Conservation (phyloP, 2,797 vertebrate genomes). For the Liasis olivaceus region DNA sequence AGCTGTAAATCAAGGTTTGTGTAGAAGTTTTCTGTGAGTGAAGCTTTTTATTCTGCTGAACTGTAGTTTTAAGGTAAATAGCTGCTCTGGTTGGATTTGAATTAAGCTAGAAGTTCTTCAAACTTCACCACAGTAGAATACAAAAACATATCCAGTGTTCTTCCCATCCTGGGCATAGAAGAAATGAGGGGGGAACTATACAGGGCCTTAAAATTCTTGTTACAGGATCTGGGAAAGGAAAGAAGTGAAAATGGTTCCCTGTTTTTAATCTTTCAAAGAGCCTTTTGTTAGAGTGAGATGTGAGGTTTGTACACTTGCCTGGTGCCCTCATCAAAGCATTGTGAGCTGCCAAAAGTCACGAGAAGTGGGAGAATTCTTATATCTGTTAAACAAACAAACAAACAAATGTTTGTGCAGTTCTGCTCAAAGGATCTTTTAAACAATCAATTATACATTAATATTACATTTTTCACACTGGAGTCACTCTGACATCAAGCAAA, state of each 20-base stretch:
- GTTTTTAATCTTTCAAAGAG: neutral
- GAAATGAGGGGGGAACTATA: neutral
- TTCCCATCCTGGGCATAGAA: neutral
- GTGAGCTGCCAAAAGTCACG: neutral
- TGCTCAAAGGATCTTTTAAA: too few relatives aligned
- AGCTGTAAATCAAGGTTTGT: neutral
- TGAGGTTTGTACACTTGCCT: neutral
- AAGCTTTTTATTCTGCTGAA: neutral
- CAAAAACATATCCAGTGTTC: neutral
- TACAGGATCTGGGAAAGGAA: neutral
- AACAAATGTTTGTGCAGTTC: too few relatives aligned
- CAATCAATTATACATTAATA: too few relatives aligned
- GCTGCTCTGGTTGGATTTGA: neutral
- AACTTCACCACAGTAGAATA: neutral
- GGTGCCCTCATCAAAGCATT: neutral
- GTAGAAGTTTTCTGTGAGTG: neutral
- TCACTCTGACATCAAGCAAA: neutral
- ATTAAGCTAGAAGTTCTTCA: neutral
- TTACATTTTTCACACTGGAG: neutral
- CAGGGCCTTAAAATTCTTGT: neutral
- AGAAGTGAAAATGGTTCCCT: neutral
- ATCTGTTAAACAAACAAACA: neutral
- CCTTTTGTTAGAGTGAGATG: neutral
- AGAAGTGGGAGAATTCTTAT: neutral
- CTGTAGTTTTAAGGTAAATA: neutral